A percentile compares a stretch with the other conserved stretches of the same genome.
Conservation (phyloP, 2,797 vertebrate genomes). For the Astyanax mexicanus region DNA sequence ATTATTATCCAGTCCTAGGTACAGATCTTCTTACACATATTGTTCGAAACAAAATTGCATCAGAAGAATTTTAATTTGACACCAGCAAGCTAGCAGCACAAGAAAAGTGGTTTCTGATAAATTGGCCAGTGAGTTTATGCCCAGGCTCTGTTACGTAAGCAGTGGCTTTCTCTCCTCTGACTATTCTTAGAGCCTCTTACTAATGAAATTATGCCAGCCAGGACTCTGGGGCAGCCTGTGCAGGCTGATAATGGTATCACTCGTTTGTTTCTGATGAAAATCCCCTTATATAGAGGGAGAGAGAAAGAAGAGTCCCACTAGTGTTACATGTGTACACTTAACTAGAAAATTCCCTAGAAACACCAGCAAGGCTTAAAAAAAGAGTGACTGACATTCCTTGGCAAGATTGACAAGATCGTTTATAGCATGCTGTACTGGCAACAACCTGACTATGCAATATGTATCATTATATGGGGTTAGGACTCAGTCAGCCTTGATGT, state of each 20-base stretch:
- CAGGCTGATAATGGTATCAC: constrained; percentile 47
- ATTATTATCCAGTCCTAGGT: too few species aligned
- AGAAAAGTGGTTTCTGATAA: background rate
- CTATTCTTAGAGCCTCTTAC: constrained; percentile 49
- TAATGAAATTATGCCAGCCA: constrained; percentile 51
- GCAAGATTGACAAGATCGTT: too few species aligned
- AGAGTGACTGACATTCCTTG: background rate
- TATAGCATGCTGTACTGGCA: too few species aligned
- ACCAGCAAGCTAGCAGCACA: background rate
- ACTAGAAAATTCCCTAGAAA: constrained; percentile 42
- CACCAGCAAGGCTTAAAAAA: background rate
- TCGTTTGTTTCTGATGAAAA: constrained; percentile 25
- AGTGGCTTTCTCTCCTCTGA: constrained; percentile 36
- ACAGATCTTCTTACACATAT: too few species aligned
- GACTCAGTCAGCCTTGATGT: too few species aligned
- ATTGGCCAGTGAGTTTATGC: background rate
- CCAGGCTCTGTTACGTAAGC: constrained; percentile 24
- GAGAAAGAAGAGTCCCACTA: constrained; percentile 11
- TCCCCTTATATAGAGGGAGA: constrained; percentile 48
- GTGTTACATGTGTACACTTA: constrained; percentile 11
- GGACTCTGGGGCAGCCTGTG: constrained; percentile 47
- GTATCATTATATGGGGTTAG: too few species aligned
- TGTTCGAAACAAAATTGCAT: too few species aligned
- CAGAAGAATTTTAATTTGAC: too few species aligned
- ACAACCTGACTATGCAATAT: too few species aligned